Percentiles rank a stretch among this genome's conserved stretches.
Evolutionary conservation across 2,888 invertebrate genomes (phyloP).

Genomic region (Andrena camellia): DNA sequence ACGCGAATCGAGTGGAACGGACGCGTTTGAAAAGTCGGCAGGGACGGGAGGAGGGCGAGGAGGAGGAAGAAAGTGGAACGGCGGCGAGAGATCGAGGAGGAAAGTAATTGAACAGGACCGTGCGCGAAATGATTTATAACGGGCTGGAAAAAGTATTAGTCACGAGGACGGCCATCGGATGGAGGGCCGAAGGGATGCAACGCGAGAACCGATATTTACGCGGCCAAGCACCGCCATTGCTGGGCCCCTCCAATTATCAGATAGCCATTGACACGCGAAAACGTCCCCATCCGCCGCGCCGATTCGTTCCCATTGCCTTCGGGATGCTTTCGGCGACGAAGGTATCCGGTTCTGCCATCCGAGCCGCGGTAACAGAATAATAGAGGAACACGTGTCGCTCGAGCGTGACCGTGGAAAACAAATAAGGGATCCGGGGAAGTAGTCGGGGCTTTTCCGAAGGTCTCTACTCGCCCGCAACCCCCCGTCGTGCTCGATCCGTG

Average conservation of each 20-base stretch:
- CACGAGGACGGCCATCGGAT: conserved; percentile 16
- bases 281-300: conserved; percentile 11
- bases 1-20: conserved; percentile 16
- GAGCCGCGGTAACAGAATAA: conserved; percentile 33
- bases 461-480: neutral
- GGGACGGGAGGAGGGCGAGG: too few relatives aligned
- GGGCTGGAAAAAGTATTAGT: conserved; percentile 14
- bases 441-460: neutral
- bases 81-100: conserved; percentile 18
- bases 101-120: conserved; percentile 38
- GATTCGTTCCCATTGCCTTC: conserved; percentile 12
- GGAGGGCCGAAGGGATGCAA: conserved; percentile 8
- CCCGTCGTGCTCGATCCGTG: neutral
- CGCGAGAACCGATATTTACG: conserved; percentile 47
- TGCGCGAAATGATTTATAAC: conserved; percentile 50
- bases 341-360: conserved; percentile 10
- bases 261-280: conserved; percentile 38
- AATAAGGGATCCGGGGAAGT: conserved; percentile 47
- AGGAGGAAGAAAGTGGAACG: neutral
- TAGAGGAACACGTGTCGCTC: conserved; percentile 58
- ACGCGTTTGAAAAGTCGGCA: conserved; percentile 15
- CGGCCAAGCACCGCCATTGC: conserved; percentile 20
- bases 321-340: neutral
- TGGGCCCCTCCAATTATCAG: conserved; percentile 55
- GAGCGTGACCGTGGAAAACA: conserved; percentile 50